phyloP scores from a whole-genome alignment of 2,888 invertebrate species.

The Lithodes maja region DNA sequence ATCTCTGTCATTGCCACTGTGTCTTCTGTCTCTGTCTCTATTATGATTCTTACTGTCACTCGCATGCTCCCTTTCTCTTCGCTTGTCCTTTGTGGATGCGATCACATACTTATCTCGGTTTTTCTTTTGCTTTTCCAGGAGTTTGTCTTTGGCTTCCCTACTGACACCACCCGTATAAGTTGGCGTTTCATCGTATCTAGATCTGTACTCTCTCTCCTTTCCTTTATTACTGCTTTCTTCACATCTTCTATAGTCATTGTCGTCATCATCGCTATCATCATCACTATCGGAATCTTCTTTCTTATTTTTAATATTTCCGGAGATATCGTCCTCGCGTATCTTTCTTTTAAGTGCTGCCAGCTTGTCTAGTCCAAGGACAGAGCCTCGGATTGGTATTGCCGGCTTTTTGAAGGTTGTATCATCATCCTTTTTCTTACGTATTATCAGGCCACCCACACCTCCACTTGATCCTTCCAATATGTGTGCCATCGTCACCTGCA shows the following conservation, averaged over 20 bases:
- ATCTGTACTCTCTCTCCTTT: slow-evolving; percentile 82
- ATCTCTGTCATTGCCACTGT: slow-evolving; percentile 71
- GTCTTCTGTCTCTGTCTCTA: slow-evolving; percentile 73
- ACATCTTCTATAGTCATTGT: background rate
- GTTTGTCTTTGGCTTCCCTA: slow-evolving; percentile 82
- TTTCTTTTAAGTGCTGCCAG: slow-evolving; percentile 79
- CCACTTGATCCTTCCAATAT: slow-evolving; percentile 69
- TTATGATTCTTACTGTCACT: slow-evolving; percentile 76
- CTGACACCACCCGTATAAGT: slow-evolving; percentile 95
- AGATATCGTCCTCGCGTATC: slow-evolving; percentile 62
- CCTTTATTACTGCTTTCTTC: slow-evolving; percentile 48
- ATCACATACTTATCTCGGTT: slow-evolving; percentile 60
- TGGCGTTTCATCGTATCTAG: slow-evolving; percentile 90
- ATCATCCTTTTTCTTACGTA: slow-evolving; percentile 66
- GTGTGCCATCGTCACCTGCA: slow-evolving; percentile 55
- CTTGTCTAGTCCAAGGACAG: slow-evolving; percentile 88
- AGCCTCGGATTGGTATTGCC: slow-evolving; percentile 75
- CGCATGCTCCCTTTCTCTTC: slow-evolving; percentile 77
- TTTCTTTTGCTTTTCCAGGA: slow-evolving; percentile 80
- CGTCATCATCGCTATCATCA: slow-evolving; percentile 48
- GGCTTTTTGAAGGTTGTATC: slow-evolving; percentile 72
- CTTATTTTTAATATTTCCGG: slow-evolving; percentile 3
- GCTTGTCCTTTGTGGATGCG: slow-evolving; percentile 73
- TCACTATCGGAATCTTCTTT: slow-evolving; percentile 19
- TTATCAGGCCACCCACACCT: slow-evolving; percentile 68